Percentiles rank a stretch among this genome's conserved stretches.
Evolutionary conservation across 2,797 vertebrate genomes (phyloP).

Genomic region (Falco rusticolus): DNA sequence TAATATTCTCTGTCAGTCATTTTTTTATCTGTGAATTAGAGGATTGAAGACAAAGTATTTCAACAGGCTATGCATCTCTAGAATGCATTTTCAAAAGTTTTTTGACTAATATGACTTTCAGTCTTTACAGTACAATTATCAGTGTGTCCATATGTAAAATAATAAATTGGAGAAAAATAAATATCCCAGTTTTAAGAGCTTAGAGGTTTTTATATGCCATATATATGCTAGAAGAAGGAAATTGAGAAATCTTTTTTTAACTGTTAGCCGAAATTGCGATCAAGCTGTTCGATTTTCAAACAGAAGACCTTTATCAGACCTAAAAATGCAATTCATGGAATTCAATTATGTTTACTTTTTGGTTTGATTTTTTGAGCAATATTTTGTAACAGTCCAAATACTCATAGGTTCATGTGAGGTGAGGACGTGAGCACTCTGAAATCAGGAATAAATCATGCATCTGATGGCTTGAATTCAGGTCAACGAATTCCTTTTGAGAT

Average conservation of each 20-base stretch:
- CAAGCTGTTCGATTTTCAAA: background rate
- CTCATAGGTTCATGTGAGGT: background rate
- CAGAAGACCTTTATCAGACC: background rate
- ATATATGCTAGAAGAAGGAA: background rate
- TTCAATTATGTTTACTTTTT: background rate
- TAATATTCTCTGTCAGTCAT: background rate
- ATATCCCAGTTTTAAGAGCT: background rate
- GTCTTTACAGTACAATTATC: background rate
- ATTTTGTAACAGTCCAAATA: background rate
- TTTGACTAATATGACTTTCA: background rate
- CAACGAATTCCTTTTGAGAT: background rate
- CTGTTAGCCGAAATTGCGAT: background rate
- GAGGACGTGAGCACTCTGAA: background rate
- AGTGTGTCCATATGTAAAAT: background rate
- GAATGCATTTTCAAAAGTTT: background rate
- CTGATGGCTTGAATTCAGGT: background rate
- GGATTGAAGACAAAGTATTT: background rate
- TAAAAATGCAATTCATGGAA: background rate
- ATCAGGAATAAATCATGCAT: background rate
- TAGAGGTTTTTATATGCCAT: background rate
- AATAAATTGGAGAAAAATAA: background rate
- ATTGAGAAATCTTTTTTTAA: background rate
- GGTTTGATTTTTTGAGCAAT: background rate
- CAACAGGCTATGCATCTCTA: background rate
- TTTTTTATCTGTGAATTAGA: background rate